phyloP scores from a whole-genome alignment of 2,797 vertebrate species.

The Epinephelus malabaricus region DNA sequence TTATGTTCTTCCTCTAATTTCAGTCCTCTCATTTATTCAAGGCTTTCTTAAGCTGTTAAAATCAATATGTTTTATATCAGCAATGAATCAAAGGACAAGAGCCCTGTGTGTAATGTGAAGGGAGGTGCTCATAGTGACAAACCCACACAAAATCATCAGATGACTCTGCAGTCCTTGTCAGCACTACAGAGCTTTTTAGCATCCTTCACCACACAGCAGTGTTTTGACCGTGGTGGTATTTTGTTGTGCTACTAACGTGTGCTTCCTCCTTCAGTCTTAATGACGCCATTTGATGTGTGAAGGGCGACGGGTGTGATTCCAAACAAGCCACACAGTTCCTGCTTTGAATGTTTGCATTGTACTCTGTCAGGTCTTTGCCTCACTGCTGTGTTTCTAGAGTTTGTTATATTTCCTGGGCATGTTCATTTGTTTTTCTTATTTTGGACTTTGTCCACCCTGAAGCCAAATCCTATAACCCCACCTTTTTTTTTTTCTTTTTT shows the following conservation, averaged over 20 bases:
- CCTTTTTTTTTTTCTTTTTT: background rate
- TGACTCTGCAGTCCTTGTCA: background rate
- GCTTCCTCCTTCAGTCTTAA: conserved; percentile 15
- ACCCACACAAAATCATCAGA: background rate
- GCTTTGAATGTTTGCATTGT: too few species aligned
- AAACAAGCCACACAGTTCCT: too few species aligned
- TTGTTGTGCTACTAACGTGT: background rate
- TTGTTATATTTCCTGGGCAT: background rate
- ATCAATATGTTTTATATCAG: background rate
- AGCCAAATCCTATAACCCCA: background rate
- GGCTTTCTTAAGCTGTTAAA: background rate
- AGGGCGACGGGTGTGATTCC: too few species aligned
- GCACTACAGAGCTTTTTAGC: background rate
- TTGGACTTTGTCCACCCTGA: background rate
- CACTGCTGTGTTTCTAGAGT: background rate
- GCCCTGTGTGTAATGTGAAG: background rate
- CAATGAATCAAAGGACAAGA: background rate
- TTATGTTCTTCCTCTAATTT: background rate
- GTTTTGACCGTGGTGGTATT: background rate
- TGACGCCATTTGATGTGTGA: background rate
- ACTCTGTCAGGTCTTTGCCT: background rate
- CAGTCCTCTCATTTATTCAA: background rate
- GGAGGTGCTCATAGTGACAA: too few species aligned
- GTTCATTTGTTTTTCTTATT: background rate
- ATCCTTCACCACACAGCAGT: background rate